phyloP scores from a whole-genome alignment of 2,113 vertebrate genomes.

The Muntiacus muntjak region DNA sequence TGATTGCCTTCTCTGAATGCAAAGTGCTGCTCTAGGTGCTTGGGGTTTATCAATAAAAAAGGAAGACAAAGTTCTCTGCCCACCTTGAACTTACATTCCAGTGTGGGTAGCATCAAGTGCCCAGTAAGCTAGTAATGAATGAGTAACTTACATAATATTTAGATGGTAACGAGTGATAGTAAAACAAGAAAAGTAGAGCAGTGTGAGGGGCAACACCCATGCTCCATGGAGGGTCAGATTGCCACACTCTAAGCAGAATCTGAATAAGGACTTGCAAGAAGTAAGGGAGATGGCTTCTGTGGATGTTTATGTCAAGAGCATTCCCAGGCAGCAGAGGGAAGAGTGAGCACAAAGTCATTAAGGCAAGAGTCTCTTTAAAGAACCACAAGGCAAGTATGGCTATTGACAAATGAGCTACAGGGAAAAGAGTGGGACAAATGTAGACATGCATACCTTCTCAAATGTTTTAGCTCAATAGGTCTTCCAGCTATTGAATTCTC shows the following conservation, averaged over 20 bases:
- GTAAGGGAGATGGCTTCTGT: background rate
- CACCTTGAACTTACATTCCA: background rate
- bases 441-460: background rate
- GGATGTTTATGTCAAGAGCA: background rate
- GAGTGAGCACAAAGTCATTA: background rate
- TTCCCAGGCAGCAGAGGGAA: background rate
- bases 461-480: background rate
- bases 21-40: background rate
- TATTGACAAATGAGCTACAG: background rate
- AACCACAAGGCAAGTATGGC: background rate
- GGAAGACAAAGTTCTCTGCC: background rate
- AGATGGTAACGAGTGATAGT: background rate
- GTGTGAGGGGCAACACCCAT: fast-evolving
- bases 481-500: background rate
- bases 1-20: background rate
- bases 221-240: background rate
- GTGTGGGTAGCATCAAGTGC: background rate
- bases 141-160: background rate
- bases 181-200: background rate
- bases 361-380: background rate
- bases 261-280: background rate
- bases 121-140: background rate
- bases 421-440: background rate
- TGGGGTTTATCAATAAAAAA: background rate
- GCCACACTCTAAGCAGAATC: too few species aligned